Evolutionary conservation across 64 coral and sea anemone species (phyloP).

Genomic region (Pocillopora damicornis): DNA sequence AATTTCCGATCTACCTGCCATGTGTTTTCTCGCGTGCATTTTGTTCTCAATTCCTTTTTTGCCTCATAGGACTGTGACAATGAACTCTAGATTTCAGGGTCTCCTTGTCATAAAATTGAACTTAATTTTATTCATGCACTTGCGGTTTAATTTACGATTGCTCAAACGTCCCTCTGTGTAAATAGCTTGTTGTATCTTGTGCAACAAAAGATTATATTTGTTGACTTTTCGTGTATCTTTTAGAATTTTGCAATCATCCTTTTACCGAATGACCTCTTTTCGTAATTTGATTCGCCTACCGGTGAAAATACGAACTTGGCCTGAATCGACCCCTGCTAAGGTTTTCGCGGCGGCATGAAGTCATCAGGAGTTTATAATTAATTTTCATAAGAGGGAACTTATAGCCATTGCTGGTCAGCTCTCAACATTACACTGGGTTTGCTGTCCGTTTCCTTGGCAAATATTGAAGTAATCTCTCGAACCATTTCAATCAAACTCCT

Average conservation of each 20-base stretch:
- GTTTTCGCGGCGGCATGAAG: too few species aligned
- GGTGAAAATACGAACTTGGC: too few species aligned
- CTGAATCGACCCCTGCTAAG: too few species aligned
- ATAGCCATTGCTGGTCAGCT: too few species aligned
- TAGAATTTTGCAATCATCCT: neutral
- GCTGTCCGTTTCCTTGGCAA: neutral
- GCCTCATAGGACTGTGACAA: neutral
- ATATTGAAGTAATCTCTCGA: neutral
- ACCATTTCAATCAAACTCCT: neutral
- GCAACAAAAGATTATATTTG: constrained; percentile 15
- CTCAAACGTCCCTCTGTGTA: neutral
- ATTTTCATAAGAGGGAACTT: too few species aligned
- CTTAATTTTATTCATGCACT: neutral
- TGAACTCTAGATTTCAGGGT: neutral
- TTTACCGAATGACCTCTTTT: constrained; percentile 3
- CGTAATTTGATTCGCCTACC: neutral
- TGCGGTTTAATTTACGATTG: neutral
- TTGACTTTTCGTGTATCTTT: constrained; percentile 5
- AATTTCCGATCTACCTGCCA: neutral
- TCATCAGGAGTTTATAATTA: too few species aligned
- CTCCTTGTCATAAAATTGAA: neutral
- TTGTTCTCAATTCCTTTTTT: neutral
- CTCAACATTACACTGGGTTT: too few species aligned
- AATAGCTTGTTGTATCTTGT: constrained; percentile 1
- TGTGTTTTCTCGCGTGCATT: constrained; percentile 14